Evolutionary conservation across 2,113 vertebrate genomes (phyloP), one percentile per base, ranked within the genome.

Genomic region (Labeo rohita): DNA sequence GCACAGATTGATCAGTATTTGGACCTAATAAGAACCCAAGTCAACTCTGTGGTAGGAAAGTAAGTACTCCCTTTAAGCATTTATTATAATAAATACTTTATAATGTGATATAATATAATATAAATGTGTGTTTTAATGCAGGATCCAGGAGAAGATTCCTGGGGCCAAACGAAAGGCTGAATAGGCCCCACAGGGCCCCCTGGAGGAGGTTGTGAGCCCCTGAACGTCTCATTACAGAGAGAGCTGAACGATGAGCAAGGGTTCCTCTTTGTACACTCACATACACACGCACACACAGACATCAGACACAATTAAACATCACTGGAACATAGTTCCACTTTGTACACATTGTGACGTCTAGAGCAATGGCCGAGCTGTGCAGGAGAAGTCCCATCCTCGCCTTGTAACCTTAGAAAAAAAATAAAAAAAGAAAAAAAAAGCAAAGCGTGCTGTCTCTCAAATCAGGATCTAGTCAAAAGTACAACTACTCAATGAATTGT

Each of bases 131-230:
- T 80, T 45, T 61, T 61, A 13, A 39, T 82, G 76, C 92, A 99
- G 98, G 95, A 98, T 99, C 91, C 98, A 99, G 93, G 98, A 97
- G 90, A 99, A 99, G 96, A 99, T 99, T 92, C 98, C 98, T 47
- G 98, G 98, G n/a, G 95, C 98, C 86, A 99, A 99, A 93, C 97
- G 98, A 94, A 98, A 99, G 95, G 94, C 97, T 84, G 98, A 99
- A 91, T 99, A 96, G 94, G 93, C 50, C 21, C 11, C 86, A 4
- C 78, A 77, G 21, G 45, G 84, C 66, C 75, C 68, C 50, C 43
- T 54, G 83, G 23, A 86, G 72, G 65, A 74, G 6, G 23, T 50
- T 39, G 34, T 50, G 79, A 81, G 13, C 18, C 18, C 28, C 80
- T 45, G 54, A 78, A 52, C 45, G 61, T 11, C 68, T 28, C 61